Conservation (phyloP, 2,888 invertebrate genomes). For the Eledona agricola region DNA sequence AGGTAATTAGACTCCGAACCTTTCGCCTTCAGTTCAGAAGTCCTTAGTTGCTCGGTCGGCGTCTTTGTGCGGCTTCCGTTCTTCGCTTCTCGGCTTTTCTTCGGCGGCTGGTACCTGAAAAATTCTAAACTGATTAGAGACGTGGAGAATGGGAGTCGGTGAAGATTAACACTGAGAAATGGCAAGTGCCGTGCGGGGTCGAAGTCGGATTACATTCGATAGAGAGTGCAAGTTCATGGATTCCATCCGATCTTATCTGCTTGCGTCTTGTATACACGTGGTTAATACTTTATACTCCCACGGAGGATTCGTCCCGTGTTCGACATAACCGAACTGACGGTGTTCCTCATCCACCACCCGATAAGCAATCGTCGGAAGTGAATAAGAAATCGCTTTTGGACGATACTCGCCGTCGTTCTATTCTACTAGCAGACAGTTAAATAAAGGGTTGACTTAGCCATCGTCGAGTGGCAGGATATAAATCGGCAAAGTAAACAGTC, state of each 20-base stretch:
- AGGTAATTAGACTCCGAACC: conserved; percentile 63
- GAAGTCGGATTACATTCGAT: conserved; percentile 56
- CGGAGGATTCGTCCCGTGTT: conserved; percentile 53
- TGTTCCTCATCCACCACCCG: conserved; percentile 1
- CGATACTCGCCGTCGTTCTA: conserved; percentile 1
- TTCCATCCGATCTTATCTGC: conserved; percentile 50
- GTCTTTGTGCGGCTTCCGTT: conserved; percentile 29
- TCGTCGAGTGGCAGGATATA: conserved; percentile 50
- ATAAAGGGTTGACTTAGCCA: conserved; percentile 51
- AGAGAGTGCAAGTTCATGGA: conserved; percentile 57
- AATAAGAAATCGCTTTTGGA: no score
- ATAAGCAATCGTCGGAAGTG: no score
- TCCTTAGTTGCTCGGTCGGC: conserved; percentile 43
- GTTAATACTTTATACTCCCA: conserved; percentile 60
- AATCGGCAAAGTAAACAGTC: conserved; percentile 55
- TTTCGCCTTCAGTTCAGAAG: conserved; percentile 59
- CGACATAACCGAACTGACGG: conserved; percentile 29
- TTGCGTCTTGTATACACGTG: conserved; percentile 58
- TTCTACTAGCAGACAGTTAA: conserved; percentile 41
- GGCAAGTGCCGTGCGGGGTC: conserved; percentile 57
- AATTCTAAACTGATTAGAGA: conserved; percentile 36
- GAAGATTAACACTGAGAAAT: conserved; percentile 54
- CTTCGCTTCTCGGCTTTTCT: conserved; percentile 31
- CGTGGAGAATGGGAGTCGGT: conserved; percentile 27
- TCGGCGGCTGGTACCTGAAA: conserved; percentile 28